Evolutionary conservation across 2,888 invertebrate genomes (phyloP), one percentile per base, ranked within the genome.

Genomic region (Bellardia bayeri): DNA sequence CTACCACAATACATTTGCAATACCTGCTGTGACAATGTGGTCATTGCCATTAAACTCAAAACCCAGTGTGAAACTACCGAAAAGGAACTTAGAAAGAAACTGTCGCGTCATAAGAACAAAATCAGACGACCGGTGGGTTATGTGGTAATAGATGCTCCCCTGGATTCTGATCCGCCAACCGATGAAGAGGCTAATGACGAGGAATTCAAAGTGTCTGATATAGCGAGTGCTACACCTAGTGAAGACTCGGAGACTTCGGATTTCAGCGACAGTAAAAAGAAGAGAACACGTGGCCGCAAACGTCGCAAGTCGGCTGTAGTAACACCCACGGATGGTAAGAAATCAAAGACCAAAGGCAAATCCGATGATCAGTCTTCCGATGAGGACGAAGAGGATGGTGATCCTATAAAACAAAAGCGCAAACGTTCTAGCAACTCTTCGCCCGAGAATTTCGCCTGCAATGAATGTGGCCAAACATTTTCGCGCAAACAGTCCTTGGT

Each of bases 401-500:
- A 81, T 37, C 79, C 87, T 8, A 79, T 80, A 13, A 78, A 85
- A 9, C 80, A 83, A 45, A 91, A 90, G 66, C 88, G 82, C 75
- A 16, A 85, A 54, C 88, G 61, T 40, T 87, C 87, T 3, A 69
- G 51, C 63, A 90, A 82, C 61, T 88, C 54, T 51, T 88, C 88
- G 30, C 83, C 88, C 0, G 90, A 88, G 61, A 86, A 82, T 14
- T 89, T 87, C 42, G 87, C 89, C 13, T 93, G 93, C 66, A 90
- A 91, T 51, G 90, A 94, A 85, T 95, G 95, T 89, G 91, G 94
- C 75, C 93, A 94, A 88, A 91, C 93, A 54, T 95, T 95, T 89
- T 92, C 94, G 2, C 94, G 94, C 79, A 94, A 94, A 64, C 94
- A 94, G 69, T 94, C 94, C 64, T 91, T 95, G 37, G 94, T 94